Evolutionary conservation across 2,888 invertebrate species (phyloP).

Genomic region (Pandemis corylana): DNA sequence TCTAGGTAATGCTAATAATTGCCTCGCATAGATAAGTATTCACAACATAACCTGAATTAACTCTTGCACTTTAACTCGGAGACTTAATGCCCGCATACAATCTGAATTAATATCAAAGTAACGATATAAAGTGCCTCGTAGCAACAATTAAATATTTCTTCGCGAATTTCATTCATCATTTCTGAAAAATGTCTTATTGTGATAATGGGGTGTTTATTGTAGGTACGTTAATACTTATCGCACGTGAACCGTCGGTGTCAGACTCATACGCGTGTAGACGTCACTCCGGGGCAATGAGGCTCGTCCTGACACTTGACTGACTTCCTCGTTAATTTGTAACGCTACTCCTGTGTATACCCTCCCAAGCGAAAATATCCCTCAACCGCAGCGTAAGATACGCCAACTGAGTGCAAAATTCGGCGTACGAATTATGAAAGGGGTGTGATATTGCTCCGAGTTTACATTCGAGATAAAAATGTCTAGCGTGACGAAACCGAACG

Average conservation of each 20-base stretch:
- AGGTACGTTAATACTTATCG: constrained; percentile 31
- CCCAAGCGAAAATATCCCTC: constrained; percentile 59
- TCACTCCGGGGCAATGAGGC: constrained; percentile 64
- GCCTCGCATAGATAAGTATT: not conserved
- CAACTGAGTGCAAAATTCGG: constrained; percentile 47
- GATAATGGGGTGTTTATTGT: constrained; percentile 23
- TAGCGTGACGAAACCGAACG: constrained; percentile 53
- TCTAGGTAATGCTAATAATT: not conserved
- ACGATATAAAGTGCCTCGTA: not conserved
- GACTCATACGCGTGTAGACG: constrained; percentile 57
- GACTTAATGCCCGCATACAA: not conserved
- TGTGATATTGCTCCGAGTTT: constrained; percentile 65
- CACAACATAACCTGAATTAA: not conserved
- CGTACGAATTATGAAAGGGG: constrained; percentile 53
- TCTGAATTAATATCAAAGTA: not conserved
- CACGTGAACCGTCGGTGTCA: constrained; percentile 51
- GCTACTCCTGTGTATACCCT: constrained; percentile 60
- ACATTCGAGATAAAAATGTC: constrained; percentile 72
- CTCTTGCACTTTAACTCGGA: not conserved
- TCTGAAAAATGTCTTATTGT: not conserved
- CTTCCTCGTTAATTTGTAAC: constrained; percentile 79
- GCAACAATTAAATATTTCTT: not conserved
- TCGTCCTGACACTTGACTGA: constrained; percentile 75
- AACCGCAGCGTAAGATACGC: constrained; percentile 55
- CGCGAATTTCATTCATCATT: not conserved